A percentile compares a stretch with the other conserved stretches of the same genome.
Conservation (phyloP, 2,797 vertebrate genomes). For the Pseudochirops cupreus region DNA sequence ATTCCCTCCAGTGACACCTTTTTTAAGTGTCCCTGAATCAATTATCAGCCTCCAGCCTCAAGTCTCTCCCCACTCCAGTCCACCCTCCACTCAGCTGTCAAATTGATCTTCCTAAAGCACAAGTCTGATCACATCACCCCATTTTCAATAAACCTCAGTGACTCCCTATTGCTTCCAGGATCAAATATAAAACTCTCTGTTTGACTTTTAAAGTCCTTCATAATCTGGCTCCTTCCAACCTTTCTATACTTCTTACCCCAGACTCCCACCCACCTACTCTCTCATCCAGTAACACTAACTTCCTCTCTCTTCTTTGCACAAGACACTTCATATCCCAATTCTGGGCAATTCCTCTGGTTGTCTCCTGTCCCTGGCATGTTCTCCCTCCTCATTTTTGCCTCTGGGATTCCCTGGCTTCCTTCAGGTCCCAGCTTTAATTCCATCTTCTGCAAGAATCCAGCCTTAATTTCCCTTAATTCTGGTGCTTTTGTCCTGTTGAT, state of each 20-base stretch:
- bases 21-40: not conserved
- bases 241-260: not conserved
- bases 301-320: not conserved
- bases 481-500: not conserved
- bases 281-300: not conserved
- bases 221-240: not conserved
- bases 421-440: not conserved
- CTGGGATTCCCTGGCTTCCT: not conserved
- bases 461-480: not conserved
- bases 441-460: not conserved
- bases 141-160: not conserved
- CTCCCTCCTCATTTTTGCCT: not conserved
- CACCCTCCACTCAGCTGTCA: not conserved
- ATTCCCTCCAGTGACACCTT: not conserved
- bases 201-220: too few species aligned
- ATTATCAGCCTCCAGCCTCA: not conserved
- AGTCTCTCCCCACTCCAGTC: not conserved
- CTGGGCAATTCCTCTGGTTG: not conserved
- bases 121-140: not conserved
- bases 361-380: not conserved
- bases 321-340: not conserved
- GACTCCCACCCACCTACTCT: not conserved
- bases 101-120: not conserved
- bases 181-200: not conserved
- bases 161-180: not conserved